These are phyloP conservation scores for Artemia franciscana DNA, from an alignment of 1,140 invertebrate genomes.

Conservation along the genomic window DNA sequence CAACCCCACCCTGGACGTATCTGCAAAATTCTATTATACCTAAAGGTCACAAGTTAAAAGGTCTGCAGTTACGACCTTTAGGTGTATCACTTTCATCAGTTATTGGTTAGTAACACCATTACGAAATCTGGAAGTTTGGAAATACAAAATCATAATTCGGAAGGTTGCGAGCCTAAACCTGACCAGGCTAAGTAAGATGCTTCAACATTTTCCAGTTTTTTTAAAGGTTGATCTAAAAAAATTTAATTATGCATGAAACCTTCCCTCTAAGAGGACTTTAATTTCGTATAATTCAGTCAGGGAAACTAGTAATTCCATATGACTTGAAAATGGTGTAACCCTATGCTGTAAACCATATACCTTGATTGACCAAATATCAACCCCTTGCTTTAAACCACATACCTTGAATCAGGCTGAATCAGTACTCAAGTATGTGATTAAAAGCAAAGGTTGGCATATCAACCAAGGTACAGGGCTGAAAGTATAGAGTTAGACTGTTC, in stretches of 20 bases:
- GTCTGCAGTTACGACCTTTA: neutral
- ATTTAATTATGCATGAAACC: neutral
- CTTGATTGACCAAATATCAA: too few relatives aligned
- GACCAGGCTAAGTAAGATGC: neutral
- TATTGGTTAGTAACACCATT: neutral
- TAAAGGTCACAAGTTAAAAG: too few relatives aligned
- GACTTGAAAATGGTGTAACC: too few relatives aligned
- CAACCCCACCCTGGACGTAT: neutral
- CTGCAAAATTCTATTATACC: neutral
- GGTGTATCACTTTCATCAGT: neutral
- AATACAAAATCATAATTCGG: neutral
- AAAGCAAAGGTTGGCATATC: too few relatives aligned
- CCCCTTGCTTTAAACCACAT: too few relatives aligned
- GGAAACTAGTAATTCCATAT: too few relatives aligned
- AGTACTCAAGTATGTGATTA: too few relatives aligned
- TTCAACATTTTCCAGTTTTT: neutral
- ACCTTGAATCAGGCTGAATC: too few relatives aligned
- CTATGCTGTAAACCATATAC: too few relatives aligned
- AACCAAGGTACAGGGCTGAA: too few relatives aligned
- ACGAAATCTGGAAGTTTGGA: neutral
- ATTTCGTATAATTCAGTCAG: too few relatives aligned
- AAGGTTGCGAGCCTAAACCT: neutral
- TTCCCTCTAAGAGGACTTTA: neutral
- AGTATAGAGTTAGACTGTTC: too few relatives aligned
- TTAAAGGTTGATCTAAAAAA: neutral